These are phyloP conservation scores for Hydrozoanthus gracilis DNA, from an alignment of 92 coral and sea anemone species.

Conservation along the genomic window DNA sequence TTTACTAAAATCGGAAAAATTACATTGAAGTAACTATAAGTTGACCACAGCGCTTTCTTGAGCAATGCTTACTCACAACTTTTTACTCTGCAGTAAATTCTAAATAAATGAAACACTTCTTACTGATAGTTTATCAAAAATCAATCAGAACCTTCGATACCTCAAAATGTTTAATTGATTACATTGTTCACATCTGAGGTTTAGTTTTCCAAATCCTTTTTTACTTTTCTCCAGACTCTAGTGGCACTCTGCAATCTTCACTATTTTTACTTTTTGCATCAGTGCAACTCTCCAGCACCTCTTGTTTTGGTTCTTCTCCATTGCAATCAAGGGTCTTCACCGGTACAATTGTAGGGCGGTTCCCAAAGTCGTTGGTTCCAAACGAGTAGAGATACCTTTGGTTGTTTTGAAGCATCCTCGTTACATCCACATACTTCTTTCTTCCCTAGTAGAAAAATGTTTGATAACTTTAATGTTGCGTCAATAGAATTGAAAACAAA, in stretches of 20 bases:
- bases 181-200: too few relatives aligned
- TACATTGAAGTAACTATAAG: too few relatives aligned
- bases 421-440: background rate
- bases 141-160: too few relatives aligned
- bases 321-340: conserved; percentile 18
- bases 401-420: background rate
- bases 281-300: background rate
- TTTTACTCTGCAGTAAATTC: too few relatives aligned
- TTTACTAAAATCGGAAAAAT: too few relatives aligned
- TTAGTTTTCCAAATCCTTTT: too few relatives aligned
- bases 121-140: too few relatives aligned
- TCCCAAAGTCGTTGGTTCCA: conserved; percentile 30
- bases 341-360: conserved; percentile 3
- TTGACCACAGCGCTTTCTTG: too few relatives aligned
- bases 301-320: background rate
- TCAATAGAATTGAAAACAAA: too few relatives aligned
- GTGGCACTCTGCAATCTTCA: background rate
- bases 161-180: too few relatives aligned
- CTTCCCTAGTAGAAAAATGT: background rate
- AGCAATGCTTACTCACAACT: too few relatives aligned
- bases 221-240: background rate
- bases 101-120: too few relatives aligned
- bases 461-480: background rate
- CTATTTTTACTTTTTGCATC: background rate
- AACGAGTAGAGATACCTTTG: conserved; percentile 30